These are phyloP conservation scores for Tromatobia lineatoria DNA, from an alignment of 2,888 invertebrate species.

Conservation along the genomic window DNA sequence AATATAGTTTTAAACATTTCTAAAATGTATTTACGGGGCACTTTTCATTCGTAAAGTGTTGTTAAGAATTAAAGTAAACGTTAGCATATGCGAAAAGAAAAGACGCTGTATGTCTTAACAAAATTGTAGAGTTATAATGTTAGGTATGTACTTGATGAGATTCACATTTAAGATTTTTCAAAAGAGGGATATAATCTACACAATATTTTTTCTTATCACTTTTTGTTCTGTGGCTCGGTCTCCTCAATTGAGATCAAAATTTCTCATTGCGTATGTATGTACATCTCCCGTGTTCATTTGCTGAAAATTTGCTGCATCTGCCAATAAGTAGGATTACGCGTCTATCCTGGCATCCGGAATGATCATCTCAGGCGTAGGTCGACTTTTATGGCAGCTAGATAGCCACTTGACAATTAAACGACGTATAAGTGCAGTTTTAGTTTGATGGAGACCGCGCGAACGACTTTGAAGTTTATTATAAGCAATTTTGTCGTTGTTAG, in stretches of 20 bases:
- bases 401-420: slow-evolving; percentile 41
- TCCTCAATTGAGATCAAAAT: not conserved
- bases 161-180: too few relatives aligned
- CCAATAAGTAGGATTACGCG: slow-evolving; percentile 30
- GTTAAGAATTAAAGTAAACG: too few relatives aligned
- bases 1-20: too few relatives aligned
- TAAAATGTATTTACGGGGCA: too few relatives aligned
- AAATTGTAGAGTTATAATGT: too few relatives aligned
- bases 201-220: too few relatives aligned
- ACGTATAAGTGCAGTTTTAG: slow-evolving; percentile 39
- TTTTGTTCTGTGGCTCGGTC: too few relatives aligned
- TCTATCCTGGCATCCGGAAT: slow-evolving; percentile 43
- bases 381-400: slow-evolving; percentile 17
- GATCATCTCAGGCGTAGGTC: slow-evolving; percentile 49
- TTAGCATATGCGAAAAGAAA: too few relatives aligned
- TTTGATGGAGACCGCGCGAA: slow-evolving; percentile 38
- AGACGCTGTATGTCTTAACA: too few relatives aligned
- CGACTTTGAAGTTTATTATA: slow-evolving; percentile 58
- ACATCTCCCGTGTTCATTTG: not conserved
- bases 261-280: not conserved
- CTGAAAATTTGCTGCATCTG: not conserved
- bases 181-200: too few relatives aligned
- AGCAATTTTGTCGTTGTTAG: slow-evolving; percentile 41
- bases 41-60: too few relatives aligned
- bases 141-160: too few relatives aligned